Evolutionary conservation across 1,140 invertebrate genomes (phyloP).

Genomic region (Homarus americanus): DNA sequence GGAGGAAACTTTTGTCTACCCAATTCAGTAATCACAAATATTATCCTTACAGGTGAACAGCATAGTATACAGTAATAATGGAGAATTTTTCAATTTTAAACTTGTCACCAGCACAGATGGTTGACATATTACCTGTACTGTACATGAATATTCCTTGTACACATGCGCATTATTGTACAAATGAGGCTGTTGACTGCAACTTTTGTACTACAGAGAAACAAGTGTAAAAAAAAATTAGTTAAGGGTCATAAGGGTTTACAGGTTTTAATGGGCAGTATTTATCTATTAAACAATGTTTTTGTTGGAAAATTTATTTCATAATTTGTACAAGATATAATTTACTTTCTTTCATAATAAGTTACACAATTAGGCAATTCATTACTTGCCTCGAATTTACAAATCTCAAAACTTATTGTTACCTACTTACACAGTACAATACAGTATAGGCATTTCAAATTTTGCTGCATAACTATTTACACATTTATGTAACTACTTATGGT

Average conservation of each 20-base stretch:
- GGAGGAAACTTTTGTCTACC: no score
- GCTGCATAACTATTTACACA: background rate
- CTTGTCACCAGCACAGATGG: background rate
- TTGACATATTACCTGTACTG: background rate
- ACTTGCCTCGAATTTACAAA: background rate
- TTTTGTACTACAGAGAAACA: background rate
- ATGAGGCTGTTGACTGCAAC: background rate
- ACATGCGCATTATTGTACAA: no score
- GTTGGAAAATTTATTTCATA: conserved; percentile 34
- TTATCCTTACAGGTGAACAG: no score
- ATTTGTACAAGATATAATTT: conserved; percentile 47
- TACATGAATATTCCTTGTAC: background rate
- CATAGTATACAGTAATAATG: no score
- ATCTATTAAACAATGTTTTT: background rate
- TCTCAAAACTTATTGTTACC: background rate
- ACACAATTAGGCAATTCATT: background rate
- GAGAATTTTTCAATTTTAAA: background rate
- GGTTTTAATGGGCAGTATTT: background rate
- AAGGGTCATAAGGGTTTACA: background rate
- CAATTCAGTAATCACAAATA: no score
- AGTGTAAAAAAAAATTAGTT: background rate
- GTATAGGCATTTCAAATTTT: background rate
- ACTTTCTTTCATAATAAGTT: conserved; percentile 27
- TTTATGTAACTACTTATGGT: background rate
- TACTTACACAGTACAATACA: background rate